Base-by-base conservation (phyloP, 2,113 vertebrate species). In the Rissa tridactyla region DNA sequence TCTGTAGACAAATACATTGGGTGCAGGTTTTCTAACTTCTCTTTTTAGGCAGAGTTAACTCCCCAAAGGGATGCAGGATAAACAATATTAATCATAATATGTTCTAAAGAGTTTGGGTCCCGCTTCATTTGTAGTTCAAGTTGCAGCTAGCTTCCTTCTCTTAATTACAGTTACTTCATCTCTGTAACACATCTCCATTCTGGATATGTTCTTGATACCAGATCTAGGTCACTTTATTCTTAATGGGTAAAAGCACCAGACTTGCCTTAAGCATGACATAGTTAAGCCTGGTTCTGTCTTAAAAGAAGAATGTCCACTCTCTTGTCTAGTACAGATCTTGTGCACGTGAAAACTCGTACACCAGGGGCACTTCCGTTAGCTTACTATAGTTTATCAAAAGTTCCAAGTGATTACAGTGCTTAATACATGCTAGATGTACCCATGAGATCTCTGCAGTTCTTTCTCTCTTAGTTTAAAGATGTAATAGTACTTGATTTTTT, bases 311-410 rank as follows among this genome's bases (percentile, higher is more conserved):
- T 21, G 22, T 11, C 68, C 90, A 2, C 70, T 89, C 16, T 23
- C 26, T 76, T 66, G n/a, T 71, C 42, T 62, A 38, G 25, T 58
- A 40, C n/a, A 60, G 27, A 42, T 51, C 29, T 55, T 70, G 20
- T 54, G n/a, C 17, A n/a, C 2, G 0, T 81, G 46, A 82, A 85
- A 15, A 34, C 49, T 82, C 0, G 0, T 36, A 27, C 10, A 30
- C 25, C 13, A 13, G 25, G 18, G 26, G 15, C n/a, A 26, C 15
- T 61, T 44, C 22, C 0, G 1, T 72, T 82, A 89, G 32, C 12
- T 68, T 82, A 30, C 22, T 95, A 2, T 22, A 38, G 27, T 30
- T 85, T 73, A 44, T 54, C 17, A 73, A 86, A 44, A 6, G 7
- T 77, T 61, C 20, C 30, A 8, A 4, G 10, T 84, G 36, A 49